Evolutionary conservation across 2,888 invertebrate species (phyloP).

Genomic region (Tanaodytes sp.): DNA sequence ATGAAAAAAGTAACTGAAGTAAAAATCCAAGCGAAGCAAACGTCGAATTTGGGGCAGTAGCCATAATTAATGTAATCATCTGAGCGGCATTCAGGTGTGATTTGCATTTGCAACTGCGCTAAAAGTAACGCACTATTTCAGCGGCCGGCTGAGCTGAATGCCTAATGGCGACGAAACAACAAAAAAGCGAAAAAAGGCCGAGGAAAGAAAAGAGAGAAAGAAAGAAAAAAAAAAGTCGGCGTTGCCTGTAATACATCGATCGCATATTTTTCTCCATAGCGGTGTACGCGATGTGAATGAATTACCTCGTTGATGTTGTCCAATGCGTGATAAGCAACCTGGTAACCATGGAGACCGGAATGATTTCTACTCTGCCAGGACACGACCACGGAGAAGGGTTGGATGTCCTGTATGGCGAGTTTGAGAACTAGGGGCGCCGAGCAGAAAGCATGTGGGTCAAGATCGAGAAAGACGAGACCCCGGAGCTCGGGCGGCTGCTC

Average conservation of each 20-base stretch:
- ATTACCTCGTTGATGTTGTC: slow-evolving; percentile 56
- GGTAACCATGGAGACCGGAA: slow-evolving; percentile 87
- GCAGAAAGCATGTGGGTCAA: slow-evolving; percentile 88
- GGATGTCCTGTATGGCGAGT: slow-evolving; percentile 90
- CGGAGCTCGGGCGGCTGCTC: slow-evolving; percentile 87
- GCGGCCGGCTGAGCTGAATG: slow-evolving; percentile 33
- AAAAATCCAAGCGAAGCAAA: no score
- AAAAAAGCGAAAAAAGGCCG: no score
- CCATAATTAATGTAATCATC: slow-evolving; percentile 44
- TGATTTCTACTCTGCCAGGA: slow-evolving; percentile 93
- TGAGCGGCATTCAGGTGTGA: slow-evolving; percentile 29
- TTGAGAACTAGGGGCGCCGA: slow-evolving; percentile 87
- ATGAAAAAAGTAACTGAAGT: no score
- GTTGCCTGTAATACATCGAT: slow-evolving; percentile 42
- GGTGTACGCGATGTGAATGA: slow-evolving; percentile 41
- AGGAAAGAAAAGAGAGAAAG: no score
- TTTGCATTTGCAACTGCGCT: slow-evolving; percentile 46
- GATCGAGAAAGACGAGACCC: slow-evolving; percentile 82
- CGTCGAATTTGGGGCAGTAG: neutral
- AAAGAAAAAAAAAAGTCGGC: slow-evolving; percentile 19
- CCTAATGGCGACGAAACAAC: slow-evolving; percentile 33
- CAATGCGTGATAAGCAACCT: slow-evolving; percentile 86
- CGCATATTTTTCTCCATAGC: slow-evolving; percentile 42
- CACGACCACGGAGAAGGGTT: slow-evolving; percentile 88
- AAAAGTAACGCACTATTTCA: slow-evolving; percentile 30